These are phyloP conservation scores for Trematomus loennbergii DNA, from an alignment of 2,113 vertebrate genomes.

Conservation along the genomic window DNA sequence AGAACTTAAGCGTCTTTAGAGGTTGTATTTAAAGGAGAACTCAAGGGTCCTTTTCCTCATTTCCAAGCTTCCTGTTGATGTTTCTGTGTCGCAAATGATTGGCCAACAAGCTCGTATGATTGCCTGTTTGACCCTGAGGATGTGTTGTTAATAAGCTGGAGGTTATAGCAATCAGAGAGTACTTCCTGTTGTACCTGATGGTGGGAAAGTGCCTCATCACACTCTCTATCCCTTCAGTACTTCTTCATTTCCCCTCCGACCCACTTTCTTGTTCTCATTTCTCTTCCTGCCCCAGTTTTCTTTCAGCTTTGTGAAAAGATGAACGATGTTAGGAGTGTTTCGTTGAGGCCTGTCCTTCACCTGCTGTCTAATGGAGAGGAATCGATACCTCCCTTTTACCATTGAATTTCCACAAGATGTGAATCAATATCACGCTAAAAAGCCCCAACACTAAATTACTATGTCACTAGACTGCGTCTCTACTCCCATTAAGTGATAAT, in stretches of 20 bases:
- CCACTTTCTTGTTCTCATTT: slow-evolving; percentile 20
- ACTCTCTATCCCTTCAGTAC: neutral
- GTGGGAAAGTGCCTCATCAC: neutral
- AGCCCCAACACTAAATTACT: neutral
- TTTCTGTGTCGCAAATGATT: slow-evolving; percentile 46
- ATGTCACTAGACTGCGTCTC: neutral
- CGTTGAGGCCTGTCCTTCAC: slow-evolving; percentile 44
- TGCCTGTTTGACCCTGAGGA: slow-evolving; percentile 8
- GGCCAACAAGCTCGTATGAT: neutral
- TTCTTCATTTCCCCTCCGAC: slow-evolving; percentile 24
- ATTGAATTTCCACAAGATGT: slow-evolving; percentile 3
- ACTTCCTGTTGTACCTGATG: slow-evolving; percentile 5
- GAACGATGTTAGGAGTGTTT: neutral
- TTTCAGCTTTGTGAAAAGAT: slow-evolving; percentile 5
- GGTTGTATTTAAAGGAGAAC: too few species aligned
- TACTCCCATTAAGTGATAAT: too few species aligned
- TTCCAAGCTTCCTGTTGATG: slow-evolving; percentile 21
- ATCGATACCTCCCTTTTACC: slow-evolving; percentile 55
- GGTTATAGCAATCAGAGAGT: slow-evolving; percentile 38
- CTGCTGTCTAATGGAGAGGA: slow-evolving; percentile 17
- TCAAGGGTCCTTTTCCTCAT: slow-evolving; percentile 3
- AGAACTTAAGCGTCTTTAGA: too few species aligned
- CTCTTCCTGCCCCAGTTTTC: slow-evolving; percentile 39
- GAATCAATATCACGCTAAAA: slow-evolving; percentile 28
- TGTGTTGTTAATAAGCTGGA: slow-evolving; percentile 50